Evolutionary conservation across 2,797 vertebrate species (phyloP).

Genomic region (Schizothorax lantsangensis): DNA sequence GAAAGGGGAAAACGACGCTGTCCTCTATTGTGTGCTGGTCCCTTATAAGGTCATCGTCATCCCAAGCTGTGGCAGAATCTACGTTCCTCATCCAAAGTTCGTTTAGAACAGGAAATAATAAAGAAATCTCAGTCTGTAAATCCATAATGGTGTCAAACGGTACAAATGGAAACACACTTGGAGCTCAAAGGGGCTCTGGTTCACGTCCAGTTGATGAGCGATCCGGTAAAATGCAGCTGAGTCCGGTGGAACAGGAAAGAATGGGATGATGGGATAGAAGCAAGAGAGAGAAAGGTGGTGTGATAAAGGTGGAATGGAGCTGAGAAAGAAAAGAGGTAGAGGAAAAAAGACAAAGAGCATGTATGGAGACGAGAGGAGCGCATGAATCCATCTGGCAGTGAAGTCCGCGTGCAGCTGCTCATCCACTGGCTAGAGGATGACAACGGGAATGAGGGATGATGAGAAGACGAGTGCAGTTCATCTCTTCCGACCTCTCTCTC

Average conservation of each 20-base stretch:
- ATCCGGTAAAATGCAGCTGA: slow-evolving; percentile 36
- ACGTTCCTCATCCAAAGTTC: slow-evolving; percentile 40
- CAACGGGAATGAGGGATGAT: slow-evolving; percentile 73
- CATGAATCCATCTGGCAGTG: slow-evolving; percentile 72
- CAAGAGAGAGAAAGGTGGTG: slow-evolving; percentile 23
- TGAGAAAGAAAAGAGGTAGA: slow-evolving; percentile 67
- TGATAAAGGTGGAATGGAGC: slow-evolving; percentile 57
- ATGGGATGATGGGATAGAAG: slow-evolving; percentile 8
- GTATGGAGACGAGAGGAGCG: slow-evolving; percentile 60
- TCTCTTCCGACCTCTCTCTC: slow-evolving; percentile 62
- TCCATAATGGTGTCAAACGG: slow-evolving; percentile 52
- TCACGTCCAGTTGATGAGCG: slow-evolving; percentile 29
- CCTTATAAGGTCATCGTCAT: slow-evolving; percentile 55
- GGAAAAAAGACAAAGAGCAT: slow-evolving; percentile 50
- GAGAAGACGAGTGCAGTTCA: slow-evolving; percentile 73
- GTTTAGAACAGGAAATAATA: slow-evolving; percentile 17
- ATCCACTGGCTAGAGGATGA: slow-evolving; percentile 57
- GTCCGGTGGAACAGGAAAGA: slow-evolving; percentile 30
- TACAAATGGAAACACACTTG: slow-evolving; percentile 50
- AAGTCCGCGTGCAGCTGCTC: slow-evolving; percentile 65
- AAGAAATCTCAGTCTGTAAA: slow-evolving; percentile 44
- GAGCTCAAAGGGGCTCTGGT: slow-evolving; percentile 49
- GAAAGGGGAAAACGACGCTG: slow-evolving; percentile 59
- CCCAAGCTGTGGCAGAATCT: slow-evolving; percentile 37
- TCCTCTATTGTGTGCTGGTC: slow-evolving; percentile 60